These are phyloP conservation scores for Isurus oxyrinchus DNA, from an alignment of 2,113 vertebrate genomes.

Conservation along the genomic window DNA sequence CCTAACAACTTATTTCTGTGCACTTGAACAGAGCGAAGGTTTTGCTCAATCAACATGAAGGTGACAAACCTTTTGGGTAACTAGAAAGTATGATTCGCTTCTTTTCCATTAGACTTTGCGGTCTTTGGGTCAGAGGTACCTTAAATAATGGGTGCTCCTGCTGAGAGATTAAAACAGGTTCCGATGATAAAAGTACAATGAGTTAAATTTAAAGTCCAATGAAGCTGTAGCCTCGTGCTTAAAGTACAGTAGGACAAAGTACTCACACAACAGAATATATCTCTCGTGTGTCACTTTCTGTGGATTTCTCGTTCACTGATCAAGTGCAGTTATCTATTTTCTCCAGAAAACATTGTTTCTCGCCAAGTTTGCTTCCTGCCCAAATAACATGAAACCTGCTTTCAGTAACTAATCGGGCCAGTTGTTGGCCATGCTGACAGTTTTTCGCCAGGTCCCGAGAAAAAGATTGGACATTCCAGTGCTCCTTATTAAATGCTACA, in stretches of 20 bases:
- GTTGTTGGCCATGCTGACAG: background rate
- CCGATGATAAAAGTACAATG: background rate
- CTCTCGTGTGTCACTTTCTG: background rate
- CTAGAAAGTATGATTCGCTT: background rate
- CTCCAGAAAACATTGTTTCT: background rate
- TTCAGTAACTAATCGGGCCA: background rate
- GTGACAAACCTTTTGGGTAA: background rate
- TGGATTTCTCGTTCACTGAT: background rate
- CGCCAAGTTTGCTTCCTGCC: background rate
- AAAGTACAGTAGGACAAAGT: background rate
- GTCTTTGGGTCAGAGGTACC: background rate
- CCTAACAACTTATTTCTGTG: background rate
- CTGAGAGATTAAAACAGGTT: background rate
- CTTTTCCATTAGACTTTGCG: background rate
- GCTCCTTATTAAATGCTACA: background rate
- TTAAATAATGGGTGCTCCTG: background rate
- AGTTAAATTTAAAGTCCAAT: background rate
- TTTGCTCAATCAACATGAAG: background rate
- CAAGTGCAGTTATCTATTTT: background rate
- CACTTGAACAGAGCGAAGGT: background rate
- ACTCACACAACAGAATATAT: too few relatives aligned
- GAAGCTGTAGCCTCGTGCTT: background rate
- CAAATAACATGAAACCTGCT: background rate
- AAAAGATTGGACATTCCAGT: background rate
- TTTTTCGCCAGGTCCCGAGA: background rate